A percentile compares a stretch with the other conserved stretches of the same genome.
Conservation (phyloP, 2,888 invertebrate species). For the Scotopteryx bipunctaria region DNA sequence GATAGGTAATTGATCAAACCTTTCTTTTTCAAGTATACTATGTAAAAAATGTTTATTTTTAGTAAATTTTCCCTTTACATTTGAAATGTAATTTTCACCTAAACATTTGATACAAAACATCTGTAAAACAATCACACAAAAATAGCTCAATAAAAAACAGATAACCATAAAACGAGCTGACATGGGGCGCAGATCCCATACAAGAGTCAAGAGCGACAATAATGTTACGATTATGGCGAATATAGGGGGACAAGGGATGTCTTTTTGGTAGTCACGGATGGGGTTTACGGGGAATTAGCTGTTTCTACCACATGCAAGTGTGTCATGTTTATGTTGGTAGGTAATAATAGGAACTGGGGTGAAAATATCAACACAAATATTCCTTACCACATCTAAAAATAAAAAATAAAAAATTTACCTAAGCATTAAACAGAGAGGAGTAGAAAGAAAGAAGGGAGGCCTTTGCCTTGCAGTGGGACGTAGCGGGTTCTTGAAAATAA, state of each 20-base stretch:
- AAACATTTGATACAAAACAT: constrained; percentile 12
- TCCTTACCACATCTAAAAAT: too few relatives aligned
- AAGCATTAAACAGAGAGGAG: too few relatives aligned
- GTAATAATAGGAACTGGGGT: not conserved
- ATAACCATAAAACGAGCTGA: constrained; percentile 15
- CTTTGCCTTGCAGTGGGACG: too few relatives aligned
- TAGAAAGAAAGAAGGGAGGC: too few relatives aligned
- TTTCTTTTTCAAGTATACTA: too few relatives aligned
- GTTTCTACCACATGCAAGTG: constrained; percentile 12
- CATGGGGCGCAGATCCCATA: constrained; percentile 45
- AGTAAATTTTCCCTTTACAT: too few relatives aligned
- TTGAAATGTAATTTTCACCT: not conserved
- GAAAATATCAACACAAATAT: not conserved
- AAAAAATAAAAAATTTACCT: not conserved
- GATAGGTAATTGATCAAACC: too few relatives aligned
- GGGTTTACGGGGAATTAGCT: constrained; percentile 19
- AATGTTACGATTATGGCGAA: constrained; percentile 36
- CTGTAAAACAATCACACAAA: constrained; percentile 23
- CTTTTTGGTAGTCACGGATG: constrained; percentile 5
- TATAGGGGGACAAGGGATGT: constrained; percentile 1
- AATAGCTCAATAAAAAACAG: constrained; percentile 21
- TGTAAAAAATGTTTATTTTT: too few relatives aligned
- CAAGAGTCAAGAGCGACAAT: constrained; percentile 36
- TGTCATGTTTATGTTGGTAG: not conserved
- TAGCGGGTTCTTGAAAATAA: too few relatives aligned